These are phyloP conservation scores for Orthonevra nobilis DNA, from an alignment of 2,888 invertebrate species.

Conservation along the genomic window DNA sequence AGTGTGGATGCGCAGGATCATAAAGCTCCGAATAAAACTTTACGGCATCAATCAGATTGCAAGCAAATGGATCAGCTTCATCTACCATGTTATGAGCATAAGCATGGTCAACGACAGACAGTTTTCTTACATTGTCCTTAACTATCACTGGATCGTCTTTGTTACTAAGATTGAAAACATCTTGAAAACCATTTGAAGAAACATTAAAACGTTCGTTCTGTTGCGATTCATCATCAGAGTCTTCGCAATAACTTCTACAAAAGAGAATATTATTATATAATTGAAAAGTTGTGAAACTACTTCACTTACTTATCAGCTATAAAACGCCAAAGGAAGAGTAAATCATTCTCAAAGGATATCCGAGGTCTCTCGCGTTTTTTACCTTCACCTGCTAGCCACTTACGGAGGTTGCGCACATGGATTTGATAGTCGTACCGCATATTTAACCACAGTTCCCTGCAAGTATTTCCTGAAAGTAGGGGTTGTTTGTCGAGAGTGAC, in stretches of 20 bases:
- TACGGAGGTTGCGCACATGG: slow-evolving; percentile 72
- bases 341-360: slow-evolving; percentile 74
- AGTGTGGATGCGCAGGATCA: slow-evolving; percentile 64
- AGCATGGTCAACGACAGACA: slow-evolving; percentile 7
- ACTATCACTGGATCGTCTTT: background rate
- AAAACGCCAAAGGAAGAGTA: slow-evolving; percentile 75
- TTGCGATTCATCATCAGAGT: slow-evolving; percentile 4
- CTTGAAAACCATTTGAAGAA: too few species aligned
- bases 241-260: slow-evolving; percentile 18
- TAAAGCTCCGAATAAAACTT: slow-evolving; percentile 75
- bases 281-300: background rate
- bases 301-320: slow-evolving; percentile 68
- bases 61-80: slow-evolving; percentile 24
- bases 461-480: slow-evolving; percentile 70
- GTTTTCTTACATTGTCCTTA: background rate
- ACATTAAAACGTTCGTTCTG: too few species aligned
- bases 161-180: slow-evolving; percentile 27
- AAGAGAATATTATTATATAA: background rate
- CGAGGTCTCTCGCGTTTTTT: slow-evolving; percentile 70
- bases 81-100: slow-evolving; percentile 13
- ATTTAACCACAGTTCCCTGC: slow-evolving; percentile 74
- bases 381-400: slow-evolving; percentile 66
- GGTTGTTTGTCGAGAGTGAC: too few species aligned
- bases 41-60: slow-evolving; percentile 72
- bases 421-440: slow-evolving; percentile 74